A percentile compares a stretch with the other conserved stretches of the same genome.
Conservation (phyloP, 2,888 invertebrate species). For the Chymomyza procnemis region DNA sequence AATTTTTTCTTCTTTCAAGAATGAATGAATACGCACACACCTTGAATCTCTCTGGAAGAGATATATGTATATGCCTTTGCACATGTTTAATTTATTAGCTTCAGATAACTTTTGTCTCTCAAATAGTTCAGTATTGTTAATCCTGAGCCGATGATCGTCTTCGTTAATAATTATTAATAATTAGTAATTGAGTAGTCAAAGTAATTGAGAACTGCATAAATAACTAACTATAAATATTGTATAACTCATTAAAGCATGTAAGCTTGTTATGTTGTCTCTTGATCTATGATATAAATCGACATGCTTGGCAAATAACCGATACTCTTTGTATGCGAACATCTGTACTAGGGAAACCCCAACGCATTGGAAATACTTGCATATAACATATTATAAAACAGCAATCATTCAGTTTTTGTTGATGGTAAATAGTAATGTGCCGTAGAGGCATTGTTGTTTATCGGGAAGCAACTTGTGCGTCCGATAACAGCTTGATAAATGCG, state of each 20-base stretch:
- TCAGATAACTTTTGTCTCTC: not conserved
- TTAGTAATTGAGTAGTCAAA: not conserved
- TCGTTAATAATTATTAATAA: too few species aligned
- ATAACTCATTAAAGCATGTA: slow-evolving; percentile 43
- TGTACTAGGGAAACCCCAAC: not conserved
- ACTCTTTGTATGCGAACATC: slow-evolving; percentile 10
- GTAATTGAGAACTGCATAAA: slow-evolving; percentile 1
- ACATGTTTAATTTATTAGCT: not conserved
- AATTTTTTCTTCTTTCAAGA: too few species aligned
- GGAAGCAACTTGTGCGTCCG: too few species aligned
- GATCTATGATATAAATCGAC: slow-evolving; percentile 71
- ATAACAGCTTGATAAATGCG: too few species aligned
- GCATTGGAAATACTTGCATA: not conserved
- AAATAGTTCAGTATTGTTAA: not conserved
- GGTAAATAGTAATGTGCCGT: too few species aligned
- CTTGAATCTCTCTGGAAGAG: too few species aligned
- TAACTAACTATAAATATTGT: not conserved
- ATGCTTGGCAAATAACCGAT: slow-evolving; percentile 73
- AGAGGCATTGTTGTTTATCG: too few species aligned
- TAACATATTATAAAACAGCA: not conserved
- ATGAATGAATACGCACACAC: too few species aligned
- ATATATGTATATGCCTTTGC: too few species aligned
- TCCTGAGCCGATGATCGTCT: not conserved
- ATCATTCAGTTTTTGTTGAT: not conserved
- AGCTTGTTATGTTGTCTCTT: slow-evolving; percentile 72